Conservation (phyloP, 2,797 vertebrate genomes). For the Erithacus rubecula region DNA sequence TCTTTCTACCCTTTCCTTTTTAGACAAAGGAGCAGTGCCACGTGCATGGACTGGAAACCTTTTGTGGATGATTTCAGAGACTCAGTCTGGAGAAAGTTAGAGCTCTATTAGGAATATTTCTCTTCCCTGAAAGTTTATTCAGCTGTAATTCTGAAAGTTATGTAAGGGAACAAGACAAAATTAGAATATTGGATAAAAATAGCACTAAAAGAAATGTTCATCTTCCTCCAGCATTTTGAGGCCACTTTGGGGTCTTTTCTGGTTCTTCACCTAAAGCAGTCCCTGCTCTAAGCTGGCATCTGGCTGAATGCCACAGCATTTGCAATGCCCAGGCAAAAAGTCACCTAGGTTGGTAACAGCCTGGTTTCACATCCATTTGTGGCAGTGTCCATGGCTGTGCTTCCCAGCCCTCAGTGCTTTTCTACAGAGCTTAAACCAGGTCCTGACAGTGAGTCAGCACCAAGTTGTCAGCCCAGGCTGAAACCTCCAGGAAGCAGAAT, state of each 20-base stretch:
- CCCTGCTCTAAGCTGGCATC: not conserved
- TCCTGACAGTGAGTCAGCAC: slow-evolving; percentile 47
- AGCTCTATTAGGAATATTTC: not conserved
- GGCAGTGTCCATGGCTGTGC: not conserved
- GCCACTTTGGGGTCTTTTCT: not conserved
- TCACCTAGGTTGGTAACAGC: not conserved
- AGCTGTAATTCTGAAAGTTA: slow-evolving; percentile 25
- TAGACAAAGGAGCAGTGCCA: not conserved
- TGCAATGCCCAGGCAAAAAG: not conserved
- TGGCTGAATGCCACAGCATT: not conserved
- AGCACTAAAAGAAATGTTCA: not conserved
- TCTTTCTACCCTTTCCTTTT: not conserved
- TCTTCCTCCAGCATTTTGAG: not conserved
- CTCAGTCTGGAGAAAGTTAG: not conserved
- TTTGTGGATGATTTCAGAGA: not conserved
- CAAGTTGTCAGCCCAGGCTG: slow-evolving; percentile 12
- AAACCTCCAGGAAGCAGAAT: slow-evolving; percentile 30
- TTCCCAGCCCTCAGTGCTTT: not conserved
- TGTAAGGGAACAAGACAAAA: slow-evolving; percentile 40
- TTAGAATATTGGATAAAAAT: slow-evolving; percentile 25
- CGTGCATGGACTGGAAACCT: not conserved
- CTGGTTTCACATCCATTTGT: not conserved
- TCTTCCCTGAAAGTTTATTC: slow-evolving; percentile 35
- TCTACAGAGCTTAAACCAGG: not conserved
- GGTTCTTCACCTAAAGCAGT: not conserved